A percentile compares a stretch with the other conserved stretches of the same genome.
Conservation (phyloP, 2,888 invertebrate genomes). For the Amorpha juglandis region DNA sequence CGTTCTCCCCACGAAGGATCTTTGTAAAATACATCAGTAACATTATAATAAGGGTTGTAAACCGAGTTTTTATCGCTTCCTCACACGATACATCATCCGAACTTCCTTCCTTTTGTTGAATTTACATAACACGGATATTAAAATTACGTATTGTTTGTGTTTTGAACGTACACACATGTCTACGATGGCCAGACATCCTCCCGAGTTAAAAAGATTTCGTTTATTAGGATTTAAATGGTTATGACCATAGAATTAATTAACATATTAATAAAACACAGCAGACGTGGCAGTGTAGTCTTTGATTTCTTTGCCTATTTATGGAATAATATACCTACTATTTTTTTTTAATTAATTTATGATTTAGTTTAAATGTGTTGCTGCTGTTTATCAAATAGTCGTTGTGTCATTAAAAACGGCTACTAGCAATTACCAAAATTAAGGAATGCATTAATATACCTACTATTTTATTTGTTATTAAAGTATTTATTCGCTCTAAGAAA, state of each 20-base stretch:
- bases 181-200: conserved; percentile 14
- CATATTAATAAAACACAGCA: conserved; percentile 5
- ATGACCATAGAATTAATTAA: conserved; percentile 16
- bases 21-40: conserved; percentile 43
- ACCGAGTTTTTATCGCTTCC: conserved; percentile 52
- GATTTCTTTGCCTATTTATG: background rate
- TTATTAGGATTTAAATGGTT: conserved; percentile 9
- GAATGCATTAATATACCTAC: too few species aligned
- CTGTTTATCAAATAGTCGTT: too few species aligned
- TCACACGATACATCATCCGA: conserved; percentile 32
- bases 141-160: conserved; percentile 17
- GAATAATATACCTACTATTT: background rate
- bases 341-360: too few species aligned
- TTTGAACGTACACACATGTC: conserved; percentile 15
- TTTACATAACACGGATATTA: conserved; percentile 29
- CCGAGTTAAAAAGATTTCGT: conserved; percentile 1
- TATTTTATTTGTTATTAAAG: too few species aligned
- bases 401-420: too few species aligned
- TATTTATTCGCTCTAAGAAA: background rate
- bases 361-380: too few species aligned
- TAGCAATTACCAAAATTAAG: too few species aligned
- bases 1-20: conserved; percentile 29
- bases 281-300: background rate
- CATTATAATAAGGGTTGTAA: conserved; percentile 46
- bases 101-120: conserved; percentile 52